phyloP scores from a whole-genome alignment of 2,797 vertebrate genomes.

The Pipistrellus pygmaeus region DNA sequence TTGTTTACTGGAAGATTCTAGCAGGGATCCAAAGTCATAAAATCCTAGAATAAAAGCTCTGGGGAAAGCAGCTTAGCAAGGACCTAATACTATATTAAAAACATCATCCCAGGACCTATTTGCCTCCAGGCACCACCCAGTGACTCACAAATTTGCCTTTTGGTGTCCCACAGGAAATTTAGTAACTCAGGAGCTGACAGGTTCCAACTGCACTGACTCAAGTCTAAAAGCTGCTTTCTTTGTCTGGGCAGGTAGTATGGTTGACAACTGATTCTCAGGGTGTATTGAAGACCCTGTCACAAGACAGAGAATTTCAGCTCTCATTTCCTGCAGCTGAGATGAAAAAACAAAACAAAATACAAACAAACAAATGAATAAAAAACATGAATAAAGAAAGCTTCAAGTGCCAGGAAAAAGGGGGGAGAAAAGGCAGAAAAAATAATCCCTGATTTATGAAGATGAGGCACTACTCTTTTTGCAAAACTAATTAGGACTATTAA shows the following conservation, averaged over 20 bases:
- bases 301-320: not conserved
- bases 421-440: not conserved
- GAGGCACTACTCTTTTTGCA: not conserved
- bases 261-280: not conserved
- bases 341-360: not conserved
- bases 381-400: not conserved
- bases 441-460: not conserved
- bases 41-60: not conserved
- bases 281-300: not conserved
- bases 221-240: not conserved
- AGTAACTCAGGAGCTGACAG: not conserved
- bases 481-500: not conserved
- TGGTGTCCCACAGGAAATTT: not conserved
- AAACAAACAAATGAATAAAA: not conserved
- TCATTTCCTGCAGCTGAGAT: not conserved
- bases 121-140: not conserved
- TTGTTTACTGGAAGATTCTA: not conserved
- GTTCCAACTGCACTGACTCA: not conserved
- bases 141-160: not conserved
- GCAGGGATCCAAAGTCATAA: not conserved
- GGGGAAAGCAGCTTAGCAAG: not conserved
- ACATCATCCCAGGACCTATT: not conserved
- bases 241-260: not conserved
- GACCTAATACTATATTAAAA: not conserved
- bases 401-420: not conserved